Conservation (phyloP, 2,888 invertebrate genomes). For the Dryadula phaetusa region DNA sequence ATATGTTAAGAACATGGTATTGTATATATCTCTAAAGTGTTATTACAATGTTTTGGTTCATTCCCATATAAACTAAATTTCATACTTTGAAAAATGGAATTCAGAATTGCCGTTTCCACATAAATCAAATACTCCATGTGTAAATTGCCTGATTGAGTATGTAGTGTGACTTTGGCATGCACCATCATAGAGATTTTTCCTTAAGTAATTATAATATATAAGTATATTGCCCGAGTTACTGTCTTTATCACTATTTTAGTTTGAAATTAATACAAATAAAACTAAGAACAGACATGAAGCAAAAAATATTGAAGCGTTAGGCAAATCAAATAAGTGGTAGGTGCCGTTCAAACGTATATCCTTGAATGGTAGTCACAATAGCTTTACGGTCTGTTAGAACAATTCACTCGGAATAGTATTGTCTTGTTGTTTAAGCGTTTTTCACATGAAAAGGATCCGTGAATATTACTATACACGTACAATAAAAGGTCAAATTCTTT, state of each 20-base stretch:
- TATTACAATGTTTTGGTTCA: too few relatives aligned
- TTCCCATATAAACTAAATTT: too few relatives aligned
- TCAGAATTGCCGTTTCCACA: too few relatives aligned
- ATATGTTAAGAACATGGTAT: too few relatives aligned
- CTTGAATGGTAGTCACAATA: constrained; percentile 34
- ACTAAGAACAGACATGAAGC: not conserved
- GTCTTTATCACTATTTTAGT: too few relatives aligned
- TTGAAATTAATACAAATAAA: not conserved
- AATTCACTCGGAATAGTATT: constrained; percentile 39
- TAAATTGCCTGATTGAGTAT: too few relatives aligned
- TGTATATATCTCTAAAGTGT: too few relatives aligned
- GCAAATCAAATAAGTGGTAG: constrained; percentile 6
- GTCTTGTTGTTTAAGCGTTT: constrained; percentile 37
- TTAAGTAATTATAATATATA: too few relatives aligned
- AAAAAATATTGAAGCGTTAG: not conserved
- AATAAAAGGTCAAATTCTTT: constrained; percentile 42
- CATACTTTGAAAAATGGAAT: too few relatives aligned
- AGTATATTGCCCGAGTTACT: too few relatives aligned
- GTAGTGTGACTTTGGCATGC: not conserved
- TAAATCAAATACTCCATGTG: too few relatives aligned
- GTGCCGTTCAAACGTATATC: constrained; percentile 17
- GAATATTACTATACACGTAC: constrained; percentile 26
- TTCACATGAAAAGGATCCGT: constrained; percentile 39
- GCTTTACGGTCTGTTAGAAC: constrained; percentile 49
- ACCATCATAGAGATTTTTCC: too few relatives aligned